Percentiles rank a stretch among this genome's conserved stretches.
phyloP scores from a whole-genome alignment of 2,888 invertebrate species.

The Germaria angustata region DNA sequence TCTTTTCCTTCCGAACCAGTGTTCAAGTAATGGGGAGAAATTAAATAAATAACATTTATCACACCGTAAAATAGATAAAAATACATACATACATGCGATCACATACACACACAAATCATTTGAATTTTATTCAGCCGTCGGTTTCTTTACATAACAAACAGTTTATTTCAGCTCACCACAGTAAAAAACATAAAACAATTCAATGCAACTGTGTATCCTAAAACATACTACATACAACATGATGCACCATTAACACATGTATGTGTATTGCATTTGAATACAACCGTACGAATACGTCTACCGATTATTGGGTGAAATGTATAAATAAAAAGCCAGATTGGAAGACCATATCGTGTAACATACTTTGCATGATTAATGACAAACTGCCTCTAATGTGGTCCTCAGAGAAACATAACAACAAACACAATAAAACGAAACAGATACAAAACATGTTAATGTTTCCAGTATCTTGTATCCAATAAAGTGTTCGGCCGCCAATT shows the following conservation, averaged over 20 bases:
- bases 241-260: too few relatives aligned
- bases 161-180: constrained; percentile 22
- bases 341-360: constrained; percentile 59
- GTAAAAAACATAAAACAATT: neutral
- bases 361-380: constrained; percentile 68
- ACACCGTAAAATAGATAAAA: constrained; percentile 5
- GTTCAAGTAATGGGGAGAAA: constrained; percentile 5
- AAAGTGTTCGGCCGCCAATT: constrained; percentile 1
- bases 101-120: neutral
- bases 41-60: constrained; percentile 5
- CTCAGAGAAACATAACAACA: neutral
- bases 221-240: neutral
- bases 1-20: neutral
- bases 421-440: neutral
- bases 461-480: neutral
- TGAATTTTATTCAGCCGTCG: constrained; percentile 31
- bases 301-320: too few relatives aligned
- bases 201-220: neutral
- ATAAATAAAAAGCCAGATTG: constrained; percentile 17
- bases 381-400: constrained; percentile 61
- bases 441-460: constrained; percentile 27
- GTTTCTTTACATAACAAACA: constrained; percentile 54
- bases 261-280: too few relatives aligned
- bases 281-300: too few relatives aligned
- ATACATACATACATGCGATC: too few relatives aligned